phyloP scores from a whole-genome alignment of 2,888 invertebrate genomes.

The Scrobipalpa costella region DNA sequence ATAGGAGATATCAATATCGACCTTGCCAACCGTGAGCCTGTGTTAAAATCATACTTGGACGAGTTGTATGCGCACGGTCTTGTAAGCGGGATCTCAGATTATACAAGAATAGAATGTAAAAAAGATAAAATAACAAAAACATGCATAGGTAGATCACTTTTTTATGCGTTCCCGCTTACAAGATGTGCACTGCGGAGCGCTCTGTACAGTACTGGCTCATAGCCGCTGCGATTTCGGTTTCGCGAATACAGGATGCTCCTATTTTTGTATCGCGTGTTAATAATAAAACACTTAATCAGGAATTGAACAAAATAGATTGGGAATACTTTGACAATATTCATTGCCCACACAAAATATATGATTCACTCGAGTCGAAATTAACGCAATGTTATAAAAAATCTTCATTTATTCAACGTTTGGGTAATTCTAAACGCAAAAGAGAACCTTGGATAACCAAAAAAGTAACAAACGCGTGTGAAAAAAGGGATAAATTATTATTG shows the following conservation, averaged over 20 bases:
- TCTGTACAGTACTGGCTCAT: too few species aligned
- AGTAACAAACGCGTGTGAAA: too few species aligned
- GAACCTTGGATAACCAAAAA: too few species aligned
- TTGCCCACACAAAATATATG: too few species aligned
- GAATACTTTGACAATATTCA: not conserved
- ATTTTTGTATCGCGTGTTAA: not conserved
- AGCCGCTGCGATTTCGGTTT: not conserved
- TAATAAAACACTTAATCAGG: not conserved
- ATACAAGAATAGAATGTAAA: not conserved
- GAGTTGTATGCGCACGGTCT: not conserved
- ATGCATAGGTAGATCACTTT: not conserved
- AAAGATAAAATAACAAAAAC: not conserved
- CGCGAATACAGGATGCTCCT: not conserved
- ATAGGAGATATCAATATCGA: not conserved
- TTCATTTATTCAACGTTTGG: not conserved
- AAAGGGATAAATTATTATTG: too few species aligned
- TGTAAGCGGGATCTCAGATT: conserved; percentile 1
- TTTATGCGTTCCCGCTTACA: too few species aligned
- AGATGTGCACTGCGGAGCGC: too few species aligned
- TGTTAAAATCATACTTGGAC: not conserved
- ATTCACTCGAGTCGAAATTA: not conserved
- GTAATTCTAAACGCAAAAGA: too few species aligned
- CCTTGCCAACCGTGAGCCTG: not conserved
- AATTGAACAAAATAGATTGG: not conserved
- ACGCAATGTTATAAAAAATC: not conserved